These are phyloP conservation scores for Cephalophus harveyi DNA, from an alignment of 2,113 vertebrate species.

Conservation along the genomic window DNA sequence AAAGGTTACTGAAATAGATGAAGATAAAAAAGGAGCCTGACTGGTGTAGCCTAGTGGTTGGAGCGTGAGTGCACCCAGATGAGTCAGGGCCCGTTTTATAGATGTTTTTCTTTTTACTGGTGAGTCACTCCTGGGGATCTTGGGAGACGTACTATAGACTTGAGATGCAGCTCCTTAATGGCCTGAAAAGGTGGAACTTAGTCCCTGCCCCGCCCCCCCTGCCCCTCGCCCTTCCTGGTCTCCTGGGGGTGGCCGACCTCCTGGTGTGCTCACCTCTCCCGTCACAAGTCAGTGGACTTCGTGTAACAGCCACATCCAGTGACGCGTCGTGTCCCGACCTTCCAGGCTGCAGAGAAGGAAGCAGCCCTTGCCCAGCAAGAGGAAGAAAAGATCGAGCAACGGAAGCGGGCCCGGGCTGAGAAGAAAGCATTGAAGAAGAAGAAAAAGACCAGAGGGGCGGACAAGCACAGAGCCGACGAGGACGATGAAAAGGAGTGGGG, in stretches of 20 bases:
- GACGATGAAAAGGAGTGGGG: slow-evolving; percentile 87
- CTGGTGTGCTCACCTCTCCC: rapidly evolving
- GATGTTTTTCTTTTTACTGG: neutral
- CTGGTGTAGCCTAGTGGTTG: neutral
- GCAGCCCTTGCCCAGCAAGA: slow-evolving; percentile 87
- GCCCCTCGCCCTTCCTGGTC: rapidly evolving
- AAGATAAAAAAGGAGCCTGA: neutral
- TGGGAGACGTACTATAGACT: neutral
- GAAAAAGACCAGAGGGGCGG: slow-evolving; percentile 79
- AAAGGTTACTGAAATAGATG: neutral
- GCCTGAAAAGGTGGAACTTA: rapidly evolving
- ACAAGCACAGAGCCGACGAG: slow-evolving; percentile 85
- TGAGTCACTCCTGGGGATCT: too few species aligned
- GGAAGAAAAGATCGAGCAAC: slow-evolving; percentile 87
- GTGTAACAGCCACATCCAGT: rapidly evolving
- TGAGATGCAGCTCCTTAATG: neutral
- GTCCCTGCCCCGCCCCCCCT: rapidly evolving
- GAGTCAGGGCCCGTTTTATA: neutral
- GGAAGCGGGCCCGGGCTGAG: slow-evolving; percentile 85
- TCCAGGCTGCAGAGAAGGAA: slow-evolving; percentile 92
- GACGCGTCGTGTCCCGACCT: rapidly evolving
- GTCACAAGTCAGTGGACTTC: rapidly evolving
- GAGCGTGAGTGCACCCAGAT: neutral
- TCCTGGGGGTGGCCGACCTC: rapidly evolving
- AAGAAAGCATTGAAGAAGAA: slow-evolving; percentile 89